Evolutionary conservation across 2,888 invertebrate genomes (phyloP).

Genomic region (Eugnorisma glareosa): DNA sequence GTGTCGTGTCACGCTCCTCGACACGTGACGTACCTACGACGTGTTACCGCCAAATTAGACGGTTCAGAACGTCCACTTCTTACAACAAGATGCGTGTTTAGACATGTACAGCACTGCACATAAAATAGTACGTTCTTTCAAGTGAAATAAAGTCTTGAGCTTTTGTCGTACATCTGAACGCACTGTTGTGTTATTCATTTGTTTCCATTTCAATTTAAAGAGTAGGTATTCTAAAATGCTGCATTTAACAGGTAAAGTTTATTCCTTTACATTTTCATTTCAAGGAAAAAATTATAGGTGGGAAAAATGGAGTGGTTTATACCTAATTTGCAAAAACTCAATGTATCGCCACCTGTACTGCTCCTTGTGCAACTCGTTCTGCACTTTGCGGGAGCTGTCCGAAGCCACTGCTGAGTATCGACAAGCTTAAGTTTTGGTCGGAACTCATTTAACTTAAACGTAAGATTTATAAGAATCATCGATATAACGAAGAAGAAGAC

Average conservation of each 20-base stretch:
- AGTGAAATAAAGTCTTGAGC: neutral
- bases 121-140: neutral
- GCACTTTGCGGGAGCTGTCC: neutral
- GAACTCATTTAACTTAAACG: neutral
- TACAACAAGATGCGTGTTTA: conserved; percentile 26
- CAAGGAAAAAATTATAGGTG: neutral
- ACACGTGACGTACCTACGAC: conserved; percentile 59
- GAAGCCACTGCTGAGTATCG: neutral
- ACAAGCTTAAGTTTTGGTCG: neutral
- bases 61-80: conserved; percentile 52
- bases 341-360: neutral
- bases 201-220: neutral
- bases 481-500: neutral
- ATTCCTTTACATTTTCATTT: neutral
- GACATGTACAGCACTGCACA: neutral
- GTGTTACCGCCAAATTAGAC: conserved; percentile 40
- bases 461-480: neutral
- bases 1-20: conserved; percentile 56
- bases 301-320: neutral
- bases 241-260: neutral
- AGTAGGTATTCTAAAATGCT: neutral
- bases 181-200: neutral
- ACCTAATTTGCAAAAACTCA: neutral
- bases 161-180: neutral
- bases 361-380: neutral